Evolutionary conservation across 2,888 invertebrate species (phyloP), one percentile per base, ranked within the genome.

Genomic region (Marronus borbonicus): DNA sequence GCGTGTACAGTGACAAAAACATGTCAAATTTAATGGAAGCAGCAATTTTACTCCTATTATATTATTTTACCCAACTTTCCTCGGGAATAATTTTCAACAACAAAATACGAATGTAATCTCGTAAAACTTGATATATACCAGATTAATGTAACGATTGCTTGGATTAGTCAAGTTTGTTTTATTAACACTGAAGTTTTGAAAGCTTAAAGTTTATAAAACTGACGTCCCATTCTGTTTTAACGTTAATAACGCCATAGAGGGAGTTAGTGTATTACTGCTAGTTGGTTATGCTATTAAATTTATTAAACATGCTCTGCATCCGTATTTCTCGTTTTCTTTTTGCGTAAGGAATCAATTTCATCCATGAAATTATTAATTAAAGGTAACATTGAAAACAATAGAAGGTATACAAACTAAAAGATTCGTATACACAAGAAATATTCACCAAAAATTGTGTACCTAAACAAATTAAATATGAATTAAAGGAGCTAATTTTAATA

Each of bases 161-260:
- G 65, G 65, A 65, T 65, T 65, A 65, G 65, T 12, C 36, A 65
- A 65, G 65, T 65, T 65, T 65, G 65, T 65, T 65, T 65, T 65
- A 65, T 65, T 31, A 65, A 36, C 36, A 39, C 17, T 14, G 36
- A 65, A 65, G 65, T 39, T 65, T 65, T n/a, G 65, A 65, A 39
- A 39, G 65, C 65, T 65, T 17, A 65, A 65, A 65, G 65, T 65
- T 65, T 65, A 36, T 31, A 65, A 65, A 65, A 65, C 65, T 65
- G 39, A 65, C 65, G 31, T 39, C 4, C 65, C 31, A 65, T 28
- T 60, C 60, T 12, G 65, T n/a, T 65, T 65, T 65, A 28, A 14
- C 3, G 62, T 31, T 65, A n/a, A 65, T 14, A 39, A 39, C 12
- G 65, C 44, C 17, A 55, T 4, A 55, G n/a, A 20, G 20, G 55